phyloP scores from a whole-genome alignment of 2,888 invertebrate species.

The Eucera pruinosa region DNA sequence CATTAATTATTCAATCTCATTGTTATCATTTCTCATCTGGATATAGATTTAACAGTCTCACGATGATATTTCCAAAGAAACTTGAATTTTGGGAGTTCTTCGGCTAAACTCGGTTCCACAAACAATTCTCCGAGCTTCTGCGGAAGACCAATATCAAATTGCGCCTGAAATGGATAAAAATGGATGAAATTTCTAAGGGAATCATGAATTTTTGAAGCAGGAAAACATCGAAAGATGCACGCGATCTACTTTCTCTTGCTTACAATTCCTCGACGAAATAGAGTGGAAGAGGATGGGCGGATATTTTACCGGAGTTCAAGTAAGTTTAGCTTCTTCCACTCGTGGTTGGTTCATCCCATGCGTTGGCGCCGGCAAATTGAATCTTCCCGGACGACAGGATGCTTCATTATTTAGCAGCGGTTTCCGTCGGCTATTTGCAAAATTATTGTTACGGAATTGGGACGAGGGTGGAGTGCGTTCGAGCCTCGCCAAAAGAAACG shows the following conservation, averaged over 20 bases:
- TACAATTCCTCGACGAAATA: constrained; percentile 21
- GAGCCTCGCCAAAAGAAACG: constrained; percentile 64
- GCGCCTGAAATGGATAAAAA: too few relatives aligned
- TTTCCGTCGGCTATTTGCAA: constrained; percentile 79
- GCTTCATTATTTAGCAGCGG: constrained; percentile 80
- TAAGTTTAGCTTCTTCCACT: constrained; percentile 54
- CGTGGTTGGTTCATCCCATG: constrained; percentile 64
- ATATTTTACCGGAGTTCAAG: constrained; percentile 51
- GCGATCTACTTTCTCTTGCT: neutral
- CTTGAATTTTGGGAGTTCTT: too few relatives aligned
- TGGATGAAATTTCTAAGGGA: too few relatives aligned
- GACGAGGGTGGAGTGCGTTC: constrained; percentile 63
- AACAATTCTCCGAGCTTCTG: too few relatives aligned
- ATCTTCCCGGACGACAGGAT: constrained; percentile 77
- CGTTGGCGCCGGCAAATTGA: constrained; percentile 77
- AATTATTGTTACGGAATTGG: constrained; percentile 81
- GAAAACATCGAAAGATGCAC: constrained; percentile 19
- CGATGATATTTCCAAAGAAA: too few relatives aligned
- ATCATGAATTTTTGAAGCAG: constrained; percentile 9
- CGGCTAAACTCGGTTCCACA: too few relatives aligned
- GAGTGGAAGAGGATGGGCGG: constrained; percentile 20
- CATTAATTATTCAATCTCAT: too few relatives aligned
- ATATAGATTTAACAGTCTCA: too few relatives aligned
- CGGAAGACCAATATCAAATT: too few relatives aligned
- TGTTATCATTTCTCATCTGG: too few relatives aligned